phyloP scores from a whole-genome alignment of 2,113 vertebrate species.

The Haemorhous mexicanus region DNA sequence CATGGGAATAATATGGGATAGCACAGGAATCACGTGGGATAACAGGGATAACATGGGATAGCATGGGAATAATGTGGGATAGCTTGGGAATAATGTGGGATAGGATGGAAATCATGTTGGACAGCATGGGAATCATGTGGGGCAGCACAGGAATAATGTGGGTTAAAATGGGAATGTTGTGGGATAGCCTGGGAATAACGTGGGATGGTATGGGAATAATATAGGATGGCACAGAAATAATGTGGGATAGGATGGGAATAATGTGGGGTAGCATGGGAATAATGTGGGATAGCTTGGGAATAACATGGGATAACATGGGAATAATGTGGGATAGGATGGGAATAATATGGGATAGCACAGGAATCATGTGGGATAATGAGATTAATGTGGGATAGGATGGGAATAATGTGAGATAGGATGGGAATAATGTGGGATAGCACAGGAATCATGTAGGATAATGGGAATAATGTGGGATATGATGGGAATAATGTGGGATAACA shows the following conservation, averaged over 20 bases:
- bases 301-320: fast-evolving
- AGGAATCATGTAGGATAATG: fast-evolving
- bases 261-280: fast-evolving
- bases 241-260: neutral
- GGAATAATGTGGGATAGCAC: neutral
- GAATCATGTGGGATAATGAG: no score
- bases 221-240: neutral
- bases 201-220: neutral
- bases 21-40: fast-evolving
- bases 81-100: neutral
- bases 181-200: neutral
- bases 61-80: fast-evolving
- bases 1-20: fast-evolving
- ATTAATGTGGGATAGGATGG: neutral
- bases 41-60: fast-evolving
- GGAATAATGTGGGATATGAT: neutral
- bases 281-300: neutral
- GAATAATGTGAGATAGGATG: fast-evolving
- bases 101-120: fast-evolving
- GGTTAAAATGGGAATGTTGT: neutral
- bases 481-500: fast-evolving
- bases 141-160: neutral
- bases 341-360: neutral
- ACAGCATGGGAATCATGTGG: fast-evolving
- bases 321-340: neutral